Evolutionary conservation across 2,888 invertebrate genomes (phyloP).

Genomic region (Andrena haemorrhoa): DNA sequence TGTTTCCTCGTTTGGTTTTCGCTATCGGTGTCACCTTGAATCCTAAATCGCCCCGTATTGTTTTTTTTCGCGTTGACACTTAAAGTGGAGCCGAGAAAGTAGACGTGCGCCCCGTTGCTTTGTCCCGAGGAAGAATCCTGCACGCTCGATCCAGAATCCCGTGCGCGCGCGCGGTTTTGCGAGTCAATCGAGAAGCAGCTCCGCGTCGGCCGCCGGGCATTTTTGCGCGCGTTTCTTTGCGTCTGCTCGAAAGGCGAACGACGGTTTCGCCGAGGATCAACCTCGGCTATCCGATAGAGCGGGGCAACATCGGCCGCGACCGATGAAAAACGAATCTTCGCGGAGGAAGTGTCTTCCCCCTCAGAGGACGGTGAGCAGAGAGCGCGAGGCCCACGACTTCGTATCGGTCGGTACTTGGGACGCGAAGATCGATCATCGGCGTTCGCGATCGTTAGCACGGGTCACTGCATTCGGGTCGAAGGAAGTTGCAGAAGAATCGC

Average conservation of each 20-base stretch:
- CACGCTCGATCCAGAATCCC: not conserved
- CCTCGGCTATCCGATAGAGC: not conserved
- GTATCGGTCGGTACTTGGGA: slow-evolving; percentile 16
- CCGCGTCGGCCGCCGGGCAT: not conserved
- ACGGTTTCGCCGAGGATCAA: not conserved
- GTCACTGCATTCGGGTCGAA: slow-evolving; percentile 63
- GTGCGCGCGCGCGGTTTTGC: slow-evolving; percentile 29
- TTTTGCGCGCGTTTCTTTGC: not conserved
- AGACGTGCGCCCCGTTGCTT: not conserved
- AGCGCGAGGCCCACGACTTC: slow-evolving; percentile 32
- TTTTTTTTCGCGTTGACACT: not conserved
- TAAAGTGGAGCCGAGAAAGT: not conserved
- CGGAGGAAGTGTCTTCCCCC: not conserved
- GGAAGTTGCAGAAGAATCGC: slow-evolving; percentile 57
- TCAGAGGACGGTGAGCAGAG: slow-evolving; percentile 13
- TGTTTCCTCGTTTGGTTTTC: slow-evolving; percentile 38
- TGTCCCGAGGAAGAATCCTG: not conserved
- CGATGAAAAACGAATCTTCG: not conserved
- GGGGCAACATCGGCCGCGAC: not conserved
- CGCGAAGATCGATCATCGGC: slow-evolving; percentile 58
- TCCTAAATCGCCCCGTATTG: slow-evolving; percentile 18
- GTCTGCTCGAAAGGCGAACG: slow-evolving; percentile 26
- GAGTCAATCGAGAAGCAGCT: slow-evolving; percentile 24
- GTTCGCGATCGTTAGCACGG: slow-evolving; percentile 57
- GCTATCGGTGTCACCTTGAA: slow-evolving; percentile 29